Percentiles rank a stretch among this genome's conserved stretches.
Evolutionary conservation across 2,888 invertebrate species (phyloP).

Genomic region (Leistus spinibarbis): DNA sequence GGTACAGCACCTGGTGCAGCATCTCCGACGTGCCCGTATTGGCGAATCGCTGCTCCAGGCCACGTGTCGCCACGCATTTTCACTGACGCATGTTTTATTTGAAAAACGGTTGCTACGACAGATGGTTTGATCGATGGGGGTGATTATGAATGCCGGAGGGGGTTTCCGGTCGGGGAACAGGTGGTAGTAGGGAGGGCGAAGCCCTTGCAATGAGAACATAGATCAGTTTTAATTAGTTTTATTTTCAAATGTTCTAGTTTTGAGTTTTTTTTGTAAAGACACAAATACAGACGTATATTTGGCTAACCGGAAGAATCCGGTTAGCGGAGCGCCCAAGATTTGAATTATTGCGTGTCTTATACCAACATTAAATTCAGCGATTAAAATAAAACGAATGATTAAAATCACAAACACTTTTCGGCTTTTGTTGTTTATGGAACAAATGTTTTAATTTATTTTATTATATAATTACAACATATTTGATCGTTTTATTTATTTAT

Average conservation of each 20-base stretch:
- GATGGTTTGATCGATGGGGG: constrained; percentile 29
- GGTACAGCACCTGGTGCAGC: not conserved
- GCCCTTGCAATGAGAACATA: not conserved
- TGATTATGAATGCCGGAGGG: constrained; percentile 1
- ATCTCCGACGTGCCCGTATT: not conserved
- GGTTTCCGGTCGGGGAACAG: constrained; percentile 15
- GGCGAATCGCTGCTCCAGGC: constrained; percentile 10
- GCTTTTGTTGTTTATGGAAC: not conserved
- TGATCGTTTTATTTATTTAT: constrained; percentile 25
- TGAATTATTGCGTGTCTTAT: not conserved
- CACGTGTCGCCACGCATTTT: constrained; percentile 27
- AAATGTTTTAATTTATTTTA: not conserved
- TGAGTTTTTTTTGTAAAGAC: not conserved
- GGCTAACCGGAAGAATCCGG: not conserved
- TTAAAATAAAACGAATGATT: not conserved
- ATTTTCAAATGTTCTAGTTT: not conserved
- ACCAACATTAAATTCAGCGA: not conserved
- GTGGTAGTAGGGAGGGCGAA: not conserved
- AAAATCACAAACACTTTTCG: not conserved
- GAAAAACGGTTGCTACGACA: not conserved
- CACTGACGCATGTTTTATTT: not conserved
- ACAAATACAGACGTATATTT: not conserved
- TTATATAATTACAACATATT: not conserved
- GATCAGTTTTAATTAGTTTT: not conserved
- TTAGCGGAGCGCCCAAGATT: not conserved